These are phyloP conservation scores for Galbula dea DNA, from an alignment of 2,113 vertebrate species.

Conservation along the genomic window DNA sequence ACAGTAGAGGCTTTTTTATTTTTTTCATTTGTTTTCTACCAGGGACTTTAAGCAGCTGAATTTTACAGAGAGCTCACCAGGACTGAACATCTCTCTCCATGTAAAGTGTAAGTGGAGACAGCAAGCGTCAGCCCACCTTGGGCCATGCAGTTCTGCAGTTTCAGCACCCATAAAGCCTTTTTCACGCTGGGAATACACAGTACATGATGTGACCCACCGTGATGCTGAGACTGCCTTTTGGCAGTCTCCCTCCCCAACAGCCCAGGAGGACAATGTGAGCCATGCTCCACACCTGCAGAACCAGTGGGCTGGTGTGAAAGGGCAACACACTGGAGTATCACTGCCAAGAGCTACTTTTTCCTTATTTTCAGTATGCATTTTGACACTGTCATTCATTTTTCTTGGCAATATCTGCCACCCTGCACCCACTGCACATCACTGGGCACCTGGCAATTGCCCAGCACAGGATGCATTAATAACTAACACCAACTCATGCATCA, in stretches of 20 bases:
- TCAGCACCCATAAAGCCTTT: background rate
- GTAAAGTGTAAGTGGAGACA: accelerated
- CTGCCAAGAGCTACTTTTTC: background rate
- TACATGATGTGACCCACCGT: accelerated
- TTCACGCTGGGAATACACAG: background rate
- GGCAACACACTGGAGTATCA: background rate
- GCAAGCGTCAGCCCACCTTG: background rate
- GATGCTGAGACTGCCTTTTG: accelerated
- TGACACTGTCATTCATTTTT: background rate
- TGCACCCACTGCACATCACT: background rate
- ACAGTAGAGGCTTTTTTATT: accelerated
- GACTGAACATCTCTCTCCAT: background rate
- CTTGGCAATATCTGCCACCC: background rate
- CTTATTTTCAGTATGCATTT: background rate
- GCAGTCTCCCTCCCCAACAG: background rate
- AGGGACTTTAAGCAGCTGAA: background rate
- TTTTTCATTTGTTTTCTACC: background rate
- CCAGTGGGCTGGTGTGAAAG: background rate
- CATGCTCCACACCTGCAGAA: accelerated
- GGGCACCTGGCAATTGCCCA: background rate
- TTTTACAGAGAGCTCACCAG: background rate
- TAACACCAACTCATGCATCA: background rate
- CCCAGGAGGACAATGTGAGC: background rate
- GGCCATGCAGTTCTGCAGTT: background rate
- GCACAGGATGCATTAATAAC: background rate